These are phyloP conservation scores for Dicrostonyx torquatus DNA, from an alignment of 2,797 vertebrate genomes.

Conservation along the genomic window DNA sequence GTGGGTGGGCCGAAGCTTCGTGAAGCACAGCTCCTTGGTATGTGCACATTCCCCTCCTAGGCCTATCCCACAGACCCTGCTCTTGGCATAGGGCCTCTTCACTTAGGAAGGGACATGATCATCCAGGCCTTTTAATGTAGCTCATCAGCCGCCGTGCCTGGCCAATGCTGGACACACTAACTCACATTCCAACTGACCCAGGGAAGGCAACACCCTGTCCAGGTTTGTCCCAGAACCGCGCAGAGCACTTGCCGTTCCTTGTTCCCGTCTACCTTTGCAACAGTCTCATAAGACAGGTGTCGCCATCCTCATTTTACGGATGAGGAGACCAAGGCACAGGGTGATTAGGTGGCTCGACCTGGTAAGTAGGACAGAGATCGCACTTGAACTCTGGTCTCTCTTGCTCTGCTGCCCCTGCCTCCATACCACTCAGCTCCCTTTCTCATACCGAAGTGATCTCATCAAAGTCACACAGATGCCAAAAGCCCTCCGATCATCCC, in stretches of 20 bases:
- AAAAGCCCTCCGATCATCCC: neutral
- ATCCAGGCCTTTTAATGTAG: neutral
- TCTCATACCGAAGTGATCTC: neutral
- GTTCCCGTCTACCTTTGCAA: neutral
- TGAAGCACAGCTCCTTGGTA: neutral
- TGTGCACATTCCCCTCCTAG: neutral
- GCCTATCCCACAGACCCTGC: neutral
- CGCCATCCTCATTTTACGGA: neutral
- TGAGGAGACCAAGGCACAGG: neutral
- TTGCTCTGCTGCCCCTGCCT: neutral
- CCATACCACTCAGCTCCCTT: neutral
- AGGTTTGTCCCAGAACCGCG: fast-evolving
- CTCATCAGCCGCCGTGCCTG: fast-evolving
- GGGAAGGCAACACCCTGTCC: neutral
- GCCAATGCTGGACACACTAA: too few relatives aligned
- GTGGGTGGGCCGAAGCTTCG: fast-evolving
- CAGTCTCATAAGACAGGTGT: neutral
- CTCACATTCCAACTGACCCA: fast-evolving
- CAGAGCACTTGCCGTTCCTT: neutral
- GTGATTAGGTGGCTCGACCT: neutral
- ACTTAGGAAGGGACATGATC: neutral
- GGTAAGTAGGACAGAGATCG: neutral
- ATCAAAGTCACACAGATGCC: neutral
- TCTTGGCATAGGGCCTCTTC: neutral
- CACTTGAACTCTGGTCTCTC: neutral